These are phyloP conservation scores for Mellilla xanthometata DNA, from an alignment of 2,888 invertebrate genomes.

Conservation along the genomic window DNA sequence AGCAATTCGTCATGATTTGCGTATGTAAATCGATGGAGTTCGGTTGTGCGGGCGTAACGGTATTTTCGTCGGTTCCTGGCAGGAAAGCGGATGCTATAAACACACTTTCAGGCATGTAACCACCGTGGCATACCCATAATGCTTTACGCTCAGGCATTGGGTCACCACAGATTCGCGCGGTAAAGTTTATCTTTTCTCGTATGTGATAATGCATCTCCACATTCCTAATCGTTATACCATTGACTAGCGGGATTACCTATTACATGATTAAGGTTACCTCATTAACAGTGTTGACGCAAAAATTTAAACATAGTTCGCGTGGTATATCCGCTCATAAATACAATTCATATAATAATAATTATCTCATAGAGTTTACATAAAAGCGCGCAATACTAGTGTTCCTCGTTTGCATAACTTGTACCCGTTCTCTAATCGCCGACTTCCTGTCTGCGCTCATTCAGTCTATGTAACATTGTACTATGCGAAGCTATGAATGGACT, in stretches of 20 bases:
- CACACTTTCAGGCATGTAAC: slow-evolving; percentile 70
- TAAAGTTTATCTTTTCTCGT: no score
- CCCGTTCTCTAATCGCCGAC: slow-evolving; percentile 32
- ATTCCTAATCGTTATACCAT: no score
- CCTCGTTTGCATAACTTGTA: slow-evolving; percentile 35
- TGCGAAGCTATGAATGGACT: slow-evolving; percentile 4
- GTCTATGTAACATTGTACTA: slow-evolving; percentile 31
- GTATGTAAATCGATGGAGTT: slow-evolving; percentile 80
- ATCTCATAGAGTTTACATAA: slow-evolving; percentile 1
- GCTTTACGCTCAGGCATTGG: slow-evolving; percentile 45
- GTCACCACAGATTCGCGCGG: neutral
- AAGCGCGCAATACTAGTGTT: slow-evolving; percentile 22
- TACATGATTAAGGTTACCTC: no score
- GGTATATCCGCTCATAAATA: no score
- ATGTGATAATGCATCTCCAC: no score
- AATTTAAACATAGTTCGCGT: no score
- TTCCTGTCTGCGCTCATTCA: slow-evolving; percentile 32
- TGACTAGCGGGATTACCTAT: no score
- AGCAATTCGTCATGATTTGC: slow-evolving; percentile 79
- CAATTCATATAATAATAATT: no score
- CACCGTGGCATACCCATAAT: slow-evolving; percentile 48
- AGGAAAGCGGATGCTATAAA: slow-evolving; percentile 81
- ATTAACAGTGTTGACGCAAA: no score
- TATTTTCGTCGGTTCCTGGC: slow-evolving; percentile 76
- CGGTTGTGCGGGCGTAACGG: slow-evolving; percentile 75